Evolutionary conservation across 1,140 invertebrate genomes (phyloP).

Genomic region (Musca vetustissima): DNA sequence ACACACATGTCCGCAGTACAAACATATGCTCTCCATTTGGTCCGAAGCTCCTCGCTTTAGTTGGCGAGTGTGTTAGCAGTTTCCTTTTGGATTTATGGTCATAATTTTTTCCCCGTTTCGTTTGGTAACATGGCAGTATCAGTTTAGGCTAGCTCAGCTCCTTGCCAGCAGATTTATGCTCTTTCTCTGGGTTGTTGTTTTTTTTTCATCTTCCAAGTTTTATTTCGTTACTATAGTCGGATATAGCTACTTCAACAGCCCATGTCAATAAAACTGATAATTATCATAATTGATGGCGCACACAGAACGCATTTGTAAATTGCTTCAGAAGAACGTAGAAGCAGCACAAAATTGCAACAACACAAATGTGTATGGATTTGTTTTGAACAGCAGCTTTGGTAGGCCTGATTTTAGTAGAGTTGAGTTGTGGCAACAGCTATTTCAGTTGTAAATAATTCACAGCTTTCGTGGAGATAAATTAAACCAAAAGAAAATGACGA

Average conservation of each 20-base stretch:
- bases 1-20: too few species aligned
- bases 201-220: too few species aligned
- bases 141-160: neutral
- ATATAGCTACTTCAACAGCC: conserved; percentile 19
- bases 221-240: too few species aligned
- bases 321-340: neutral
- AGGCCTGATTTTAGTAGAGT: too few species aligned
- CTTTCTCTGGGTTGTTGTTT: neutral
- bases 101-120: neutral
- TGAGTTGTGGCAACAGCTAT: too few species aligned
- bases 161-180: neutral
- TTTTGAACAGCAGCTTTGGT: neutral
- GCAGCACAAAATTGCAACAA: neutral
- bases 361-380: neutral
- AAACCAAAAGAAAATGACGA: too few species aligned
- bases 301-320: conserved; percentile 25
- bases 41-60: too few species aligned
- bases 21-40: too few species aligned
- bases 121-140: neutral
- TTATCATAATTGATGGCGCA: conserved; percentile 31
- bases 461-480: too few species aligned
- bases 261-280: conserved; percentile 32
- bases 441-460: too few species aligned
- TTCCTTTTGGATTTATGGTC: conserved; percentile 15
- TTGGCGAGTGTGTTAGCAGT: neutral